A percentile compares a stretch with the other conserved stretches of the same genome.
Evolutionary conservation across 53 echinoderm and acorn worm species (phyloP).

Genomic region (Actinopyga echinites): DNA sequence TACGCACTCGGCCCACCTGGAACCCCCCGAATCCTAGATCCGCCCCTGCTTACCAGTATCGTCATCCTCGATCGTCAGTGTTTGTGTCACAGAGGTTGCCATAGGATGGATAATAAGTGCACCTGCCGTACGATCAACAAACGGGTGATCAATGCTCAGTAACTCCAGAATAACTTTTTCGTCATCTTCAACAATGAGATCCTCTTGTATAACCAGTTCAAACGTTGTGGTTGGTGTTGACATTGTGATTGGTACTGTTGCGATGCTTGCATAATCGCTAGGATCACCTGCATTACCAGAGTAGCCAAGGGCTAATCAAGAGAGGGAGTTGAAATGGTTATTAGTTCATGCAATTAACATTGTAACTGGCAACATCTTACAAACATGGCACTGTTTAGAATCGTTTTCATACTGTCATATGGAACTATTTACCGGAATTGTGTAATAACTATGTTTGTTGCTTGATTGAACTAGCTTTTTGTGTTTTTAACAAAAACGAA

Average conservation of each 20-base stretch:
- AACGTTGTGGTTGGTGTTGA: not conserved
- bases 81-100: not conserved
- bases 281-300: not conserved
- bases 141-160: not conserved
- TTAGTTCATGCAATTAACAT: no score
- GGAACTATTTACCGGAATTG: no score
- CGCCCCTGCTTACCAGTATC: slow-evolving; percentile 2
- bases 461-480: no score
- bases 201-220: not conserved
- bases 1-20: no score
- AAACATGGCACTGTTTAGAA: no score
- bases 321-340: no score
- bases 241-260: not conserved
- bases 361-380: no score
- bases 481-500: no score
- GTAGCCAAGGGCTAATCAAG: not conserved
- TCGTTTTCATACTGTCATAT: no score
- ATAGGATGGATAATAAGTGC: not conserved
- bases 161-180: not conserved
- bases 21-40: no score
- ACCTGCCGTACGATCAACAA: not conserved
- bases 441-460: no score
- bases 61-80: not conserved
- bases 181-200: not conserved
- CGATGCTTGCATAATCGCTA: not conserved